Conservation (phyloP, 2,113 vertebrate genomes). For the Paraplagusia blochii region DNA sequence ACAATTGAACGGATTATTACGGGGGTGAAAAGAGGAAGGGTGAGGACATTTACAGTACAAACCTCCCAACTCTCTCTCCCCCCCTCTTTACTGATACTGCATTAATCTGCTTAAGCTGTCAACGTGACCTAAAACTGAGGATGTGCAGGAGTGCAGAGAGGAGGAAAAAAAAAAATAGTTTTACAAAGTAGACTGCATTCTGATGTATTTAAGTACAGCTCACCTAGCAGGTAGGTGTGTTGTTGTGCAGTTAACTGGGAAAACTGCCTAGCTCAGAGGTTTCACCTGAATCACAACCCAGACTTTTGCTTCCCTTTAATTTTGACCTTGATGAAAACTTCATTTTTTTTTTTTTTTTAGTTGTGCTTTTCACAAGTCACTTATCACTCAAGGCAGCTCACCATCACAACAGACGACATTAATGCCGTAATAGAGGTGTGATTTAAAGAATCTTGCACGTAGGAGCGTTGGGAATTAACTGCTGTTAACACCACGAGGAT, state of each 20-base stretch:
- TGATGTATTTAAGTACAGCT: conserved; percentile 38
- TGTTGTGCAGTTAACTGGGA: conserved; percentile 29
- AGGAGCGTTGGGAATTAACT: conserved; percentile 12
- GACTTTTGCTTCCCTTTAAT: conserved; percentile 3
- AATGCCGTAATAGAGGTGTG: conserved; percentile 26
- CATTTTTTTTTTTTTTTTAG: too few species aligned
- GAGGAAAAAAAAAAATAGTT: conserved; percentile 23
- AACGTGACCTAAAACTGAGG: conserved; percentile 58
- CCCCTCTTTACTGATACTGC: conserved; percentile 33
- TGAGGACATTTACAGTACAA: conserved; percentile 37
- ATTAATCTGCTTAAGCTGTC: conserved; percentile 65
- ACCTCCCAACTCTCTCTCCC: conserved; percentile 22
- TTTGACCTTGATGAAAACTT: conserved; percentile 2
- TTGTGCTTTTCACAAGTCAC: too few species aligned
- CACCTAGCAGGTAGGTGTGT: conserved; percentile 42
- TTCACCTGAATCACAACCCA: conserved; percentile 27
- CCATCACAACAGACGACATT: background rate
- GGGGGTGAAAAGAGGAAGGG: conserved; percentile 17
- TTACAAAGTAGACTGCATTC: conserved; percentile 36
- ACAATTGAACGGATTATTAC: conserved; percentile 18
- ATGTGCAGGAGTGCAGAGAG: conserved; percentile 34
- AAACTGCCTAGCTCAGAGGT: conserved; percentile 46
- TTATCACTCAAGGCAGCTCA: conserved; percentile 11
- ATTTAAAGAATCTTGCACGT: conserved; percentile 28
- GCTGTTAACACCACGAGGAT: conserved; percentile 6